Evolutionary conservation across 2,888 invertebrate species (phyloP), one percentile per base, ranked within the genome.

Genomic region (Philopedon plagiatum): DNA sequence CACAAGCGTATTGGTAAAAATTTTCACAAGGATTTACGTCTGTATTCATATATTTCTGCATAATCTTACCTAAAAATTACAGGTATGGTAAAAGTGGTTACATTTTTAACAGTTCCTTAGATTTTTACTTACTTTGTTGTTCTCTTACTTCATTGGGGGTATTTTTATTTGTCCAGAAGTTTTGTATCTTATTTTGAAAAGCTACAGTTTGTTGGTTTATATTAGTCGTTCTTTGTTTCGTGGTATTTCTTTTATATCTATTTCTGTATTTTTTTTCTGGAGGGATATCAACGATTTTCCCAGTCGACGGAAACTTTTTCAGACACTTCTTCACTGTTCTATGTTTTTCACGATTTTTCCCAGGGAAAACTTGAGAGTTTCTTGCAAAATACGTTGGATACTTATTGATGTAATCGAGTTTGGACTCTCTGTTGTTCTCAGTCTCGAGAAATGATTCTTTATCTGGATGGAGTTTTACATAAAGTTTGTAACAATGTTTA

Each of bases 1-100:
- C 96, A 82, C 93, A 96, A 0, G 95, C 93, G 79, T 91, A 96
- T 79, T 93, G 91, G 82, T 94, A 95, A 82, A 95, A 95, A 82
- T 95, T 94, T 4, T 90, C 87, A 81, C 95, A 95, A 0, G 95
- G 95, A 81, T 94, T 90, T 0, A 89, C 89, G 23, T 86, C 87
- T 0, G 83, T 85, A 79, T 95, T 93, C 93, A 95, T 94, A 79
- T 92, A 93, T 66, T 90, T 90, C 76, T 87, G 87, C 94, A 94
- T 94, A 73, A 92, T 68, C 72, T 73, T 71, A 60, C 76, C 77
- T 75, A 15, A 68, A 58, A 23, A 15, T 23, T 19, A 4, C 32
- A 46, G 26, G 11, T 4, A 9, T 3, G 15, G 15, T 39, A 7
- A 39, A 13, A 4, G 15, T 11, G 11, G 15, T 39, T 11, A 9